phyloP scores from a whole-genome alignment of 1,140 invertebrate genomes.

The Mycetomoellerius zeteki region DNA sequence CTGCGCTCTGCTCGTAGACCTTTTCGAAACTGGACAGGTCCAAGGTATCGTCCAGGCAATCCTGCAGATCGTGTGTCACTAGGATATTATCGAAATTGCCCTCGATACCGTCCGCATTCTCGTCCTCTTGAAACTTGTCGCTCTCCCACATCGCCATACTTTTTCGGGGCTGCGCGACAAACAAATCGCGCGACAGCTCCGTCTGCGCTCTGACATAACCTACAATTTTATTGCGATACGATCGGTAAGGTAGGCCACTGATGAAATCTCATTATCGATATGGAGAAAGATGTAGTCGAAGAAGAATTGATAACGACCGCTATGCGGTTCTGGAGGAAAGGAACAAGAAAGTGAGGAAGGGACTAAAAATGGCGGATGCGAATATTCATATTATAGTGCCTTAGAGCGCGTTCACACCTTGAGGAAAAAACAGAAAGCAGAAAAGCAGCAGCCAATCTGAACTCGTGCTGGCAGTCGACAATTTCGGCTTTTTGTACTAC shows the following conservation, averaged over 20 bases:
- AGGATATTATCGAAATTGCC: constrained; percentile 85
- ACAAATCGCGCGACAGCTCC: constrained; percentile 66
- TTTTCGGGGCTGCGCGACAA: constrained; percentile 74
- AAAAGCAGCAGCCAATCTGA: no score
- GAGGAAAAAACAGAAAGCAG: no score
- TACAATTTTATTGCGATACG: neutral
- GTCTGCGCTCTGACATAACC: constrained; percentile 3
- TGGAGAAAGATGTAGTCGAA: neutral
- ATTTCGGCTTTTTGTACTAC: no score
- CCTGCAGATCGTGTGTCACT: constrained; percentile 87
- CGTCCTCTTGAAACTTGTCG: constrained; percentile 80
- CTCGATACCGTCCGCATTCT: constrained; percentile 77
- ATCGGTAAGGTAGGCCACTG: neutral
- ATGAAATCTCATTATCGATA: neutral
- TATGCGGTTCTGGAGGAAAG: no score
- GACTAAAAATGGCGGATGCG: no score
- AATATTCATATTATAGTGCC: no score
- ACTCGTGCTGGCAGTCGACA: no score
- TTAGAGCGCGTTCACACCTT: no score
- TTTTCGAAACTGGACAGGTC: constrained; percentile 87
- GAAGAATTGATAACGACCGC: no score
- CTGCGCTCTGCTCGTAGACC: constrained; percentile 86
- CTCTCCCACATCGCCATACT: constrained; percentile 86
- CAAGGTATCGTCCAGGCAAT: constrained; percentile 88
- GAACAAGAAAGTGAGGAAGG: no score